Evolutionary conservation across 1,140 invertebrate species (phyloP), one percentile per base, ranked within the genome.

Genomic region (Scylla paramamosain): DNA sequence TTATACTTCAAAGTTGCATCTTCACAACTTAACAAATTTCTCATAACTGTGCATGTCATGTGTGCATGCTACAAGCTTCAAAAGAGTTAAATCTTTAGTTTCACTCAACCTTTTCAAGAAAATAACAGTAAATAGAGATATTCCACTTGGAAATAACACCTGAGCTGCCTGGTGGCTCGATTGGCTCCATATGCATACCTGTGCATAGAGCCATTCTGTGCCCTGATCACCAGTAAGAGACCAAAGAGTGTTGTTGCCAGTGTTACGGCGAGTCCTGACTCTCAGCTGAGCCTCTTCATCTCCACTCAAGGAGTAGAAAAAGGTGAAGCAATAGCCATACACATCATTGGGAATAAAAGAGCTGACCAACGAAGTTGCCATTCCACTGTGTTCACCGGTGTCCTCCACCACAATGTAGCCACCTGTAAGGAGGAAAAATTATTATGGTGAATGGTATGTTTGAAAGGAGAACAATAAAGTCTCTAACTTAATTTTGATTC

Each of bases 351-450:
- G 48, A 20, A 95, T 92, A 29, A 20, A 48, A 29, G 48, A 46
- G 84, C 94, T 95, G n/a, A 95, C 91, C n/a, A 95, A 31, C 8
- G 45, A 16, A 14, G 94, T 93, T 10, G 32, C 20, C 25, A 31
- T 89, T 10, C 91, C 91, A 16, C n/a, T 45, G 20, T 87, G 91
- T 31, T 67, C 94, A n/a, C 32, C 94, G 28, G 20, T 86, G 83
- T 92, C 94, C 31, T 95, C 94, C 83, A 95, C 84, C 16, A 95
- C 77, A 20, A 92, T 31, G 88, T 89, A 95, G 59, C 94, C 94
- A 28, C 94, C 94, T 95, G 83, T 46, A 45, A 28, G 14, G 14
- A 31, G 6, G 48, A 20, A 52, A 20, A 52, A 39, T n/a, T 28
- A 12, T 83, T 1, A 45, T 12, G 39, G 39, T 2, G 1, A 39